Conservation (phyloP, 1,140 invertebrate genomes). For the Drosophila azteca region DNA sequence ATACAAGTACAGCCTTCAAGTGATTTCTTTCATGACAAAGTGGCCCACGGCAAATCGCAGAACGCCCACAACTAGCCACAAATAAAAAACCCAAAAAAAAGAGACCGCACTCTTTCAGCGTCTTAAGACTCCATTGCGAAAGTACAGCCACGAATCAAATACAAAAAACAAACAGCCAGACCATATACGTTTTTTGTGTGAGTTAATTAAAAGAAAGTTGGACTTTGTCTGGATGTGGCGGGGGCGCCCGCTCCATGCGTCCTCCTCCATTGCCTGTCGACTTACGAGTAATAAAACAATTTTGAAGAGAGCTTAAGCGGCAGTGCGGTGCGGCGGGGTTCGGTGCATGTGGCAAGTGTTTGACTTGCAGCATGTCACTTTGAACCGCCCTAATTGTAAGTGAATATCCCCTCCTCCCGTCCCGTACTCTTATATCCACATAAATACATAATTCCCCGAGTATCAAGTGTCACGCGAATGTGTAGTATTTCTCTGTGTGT, state of each 20-base stretch:
- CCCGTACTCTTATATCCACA: constrained; percentile 12
- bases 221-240: constrained; percentile 43
- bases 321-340: constrained; percentile 3
- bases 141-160: constrained; percentile 25
- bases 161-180: constrained; percentile 22
- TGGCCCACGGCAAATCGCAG: constrained; percentile 54
- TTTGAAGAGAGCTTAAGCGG: constrained; percentile 48
- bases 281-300: constrained; percentile 68
- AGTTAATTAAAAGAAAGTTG: constrained; percentile 80
- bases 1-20: constrained; percentile 44
- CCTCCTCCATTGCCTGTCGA: constrained; percentile 5
- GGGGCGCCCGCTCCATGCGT: constrained; percentile 23
- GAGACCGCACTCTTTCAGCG: background rate
- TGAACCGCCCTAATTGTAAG: constrained; percentile 70
- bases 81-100: constrained; percentile 20
- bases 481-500: background rate
- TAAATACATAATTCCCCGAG: constrained; percentile 24
- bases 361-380: constrained; percentile 70
- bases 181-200: constrained; percentile 49
- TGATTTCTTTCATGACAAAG: constrained; percentile 61
- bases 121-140: constrained; percentile 27
- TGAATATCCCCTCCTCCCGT: too few species aligned
- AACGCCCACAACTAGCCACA: constrained; percentile 23
- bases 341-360: constrained; percentile 61
- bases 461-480: constrained; percentile 74